Base-by-base conservation (phyloP, 1,140 invertebrate species). In the Parapsyche elsis region DNA sequence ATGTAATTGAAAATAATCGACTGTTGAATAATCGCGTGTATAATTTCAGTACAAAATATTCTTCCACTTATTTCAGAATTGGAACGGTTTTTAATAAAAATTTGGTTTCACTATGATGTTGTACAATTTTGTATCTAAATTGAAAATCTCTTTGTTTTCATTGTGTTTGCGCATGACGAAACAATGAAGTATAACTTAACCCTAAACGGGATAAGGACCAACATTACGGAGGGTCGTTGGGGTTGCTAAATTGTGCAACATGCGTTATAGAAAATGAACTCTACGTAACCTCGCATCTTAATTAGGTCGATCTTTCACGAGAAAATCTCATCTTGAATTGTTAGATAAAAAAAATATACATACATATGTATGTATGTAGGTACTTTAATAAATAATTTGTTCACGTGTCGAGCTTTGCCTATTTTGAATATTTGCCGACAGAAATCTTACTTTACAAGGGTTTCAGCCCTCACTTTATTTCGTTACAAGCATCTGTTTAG, bases 401-500 rank as follows among this genome's bases (percentile, higher is more conserved):
- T n/a, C n/a, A n/a, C n/a, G n/a, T n/a, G 45, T 46, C 45, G 12
- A 46, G 12, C 5, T 12, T 12, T 46, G 9, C 2, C 64, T 67
- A 67, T 67, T 67, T 67, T 67, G 64, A 67, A 67, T 67, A 67
- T 67, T 67, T 14, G 21, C 19, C 26, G 64, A 61, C 57, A 26
- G 64, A 67, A 67, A 67, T 67, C 24, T 67, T 0, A 5, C 64
- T 26, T 67, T 67, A 67, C 64, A 67, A 67, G 64, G 64, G 64
- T 67, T 10, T 24, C 16, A 21, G 21, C 21, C 21, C 64, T 67
- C 64, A 67, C 24, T 67, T 67, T 67, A 67, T 67, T 67, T 75
- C 49, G 73, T 75, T 75, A 57, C 73, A 30, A 75, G 53, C 73
- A 75, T 75, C 73, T 75, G 73, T 57, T 26, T n/a, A n/a, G 73